Base-by-base conservation (phyloP, 2,888 invertebrate genomes). In the Melanotus villosus region DNA sequence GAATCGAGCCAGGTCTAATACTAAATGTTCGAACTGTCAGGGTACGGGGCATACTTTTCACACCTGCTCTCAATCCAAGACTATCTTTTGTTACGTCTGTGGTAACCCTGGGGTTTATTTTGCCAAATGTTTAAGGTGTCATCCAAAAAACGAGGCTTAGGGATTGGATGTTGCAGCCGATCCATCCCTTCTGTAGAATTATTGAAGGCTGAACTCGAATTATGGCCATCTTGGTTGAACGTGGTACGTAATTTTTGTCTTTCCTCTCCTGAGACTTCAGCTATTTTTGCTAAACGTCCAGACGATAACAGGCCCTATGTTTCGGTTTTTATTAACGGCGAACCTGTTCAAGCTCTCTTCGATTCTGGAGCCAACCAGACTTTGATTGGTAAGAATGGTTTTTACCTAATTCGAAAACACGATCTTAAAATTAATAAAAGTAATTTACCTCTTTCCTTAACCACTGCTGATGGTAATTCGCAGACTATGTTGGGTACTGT, bases 81-180 rank as follows among this genome's bases (percentile, higher is more conserved):
- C 34, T 2, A 26, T 43, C 2, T 50, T 63, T 26, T 65, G 65
- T 43, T 65, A 26, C 45, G 23, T 19, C 10, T 65, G 65, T 19
- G 65, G 57, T 30, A 2, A 26, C 10, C 30, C 18, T 14, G 34
- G 26, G 1, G 9, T 9, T 1, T 18, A 12, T 7, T 45, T n/a
- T 19, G 2, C 45, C 9, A 12, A 10, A 30, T 65, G 65, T 21
- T 9, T 16, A 1, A 45, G 14, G 19, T 65, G n/a, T n/a, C n/a
- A n/a, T n/a, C n/a, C 54, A 57, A 56, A 57, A 65, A 65, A 65
- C 65, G 7, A 2, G 1, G 4, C 2, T 9, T 1, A 2, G 1
- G 10, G 50, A 14, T 16, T 9, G 6, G 32, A 21, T 1, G 1
- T 10, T 1, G n/a, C 43, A 14, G 34, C 19, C 21, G 52, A 16